Evolutionary conservation across 2,888 invertebrate genomes (phyloP).

Genomic region (Mongoloraphidia duomilia): DNA sequence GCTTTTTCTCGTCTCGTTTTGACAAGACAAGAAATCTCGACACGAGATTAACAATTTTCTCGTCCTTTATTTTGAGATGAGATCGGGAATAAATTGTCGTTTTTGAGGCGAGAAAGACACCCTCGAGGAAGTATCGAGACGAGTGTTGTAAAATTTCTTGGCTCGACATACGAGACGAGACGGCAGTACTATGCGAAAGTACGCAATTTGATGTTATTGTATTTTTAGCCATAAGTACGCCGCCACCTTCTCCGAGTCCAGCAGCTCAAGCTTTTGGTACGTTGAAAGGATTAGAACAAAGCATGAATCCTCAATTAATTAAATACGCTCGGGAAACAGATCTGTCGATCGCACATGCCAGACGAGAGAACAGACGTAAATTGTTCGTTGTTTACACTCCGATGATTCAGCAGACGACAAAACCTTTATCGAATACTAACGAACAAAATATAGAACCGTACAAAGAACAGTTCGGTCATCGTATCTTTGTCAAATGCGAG

Average conservation of each 20-base stretch:
- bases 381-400: conserved; percentile 60
- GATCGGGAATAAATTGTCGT: too few species aligned
- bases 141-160: too few species aligned
- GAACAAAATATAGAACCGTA: conserved; percentile 45
- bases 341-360: conserved; percentile 63
- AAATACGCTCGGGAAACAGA: conserved; percentile 86
- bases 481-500: conserved; percentile 71
- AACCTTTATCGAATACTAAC: conserved; percentile 22
- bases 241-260: conserved; percentile 43
- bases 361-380: conserved; percentile 66
- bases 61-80: too few species aligned
- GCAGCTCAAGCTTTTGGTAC: conserved; percentile 61
- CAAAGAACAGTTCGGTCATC: conserved; percentile 76
- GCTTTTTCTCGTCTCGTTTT: too few species aligned
- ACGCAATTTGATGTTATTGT: conserved; percentile 1
- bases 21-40: too few species aligned
- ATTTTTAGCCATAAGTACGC: conserved; percentile 29
- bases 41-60: too few species aligned
- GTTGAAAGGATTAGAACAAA: conserved; percentile 75
- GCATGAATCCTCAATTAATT: conserved; percentile 82
- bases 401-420: conserved; percentile 33
- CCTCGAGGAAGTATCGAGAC: too few species aligned
- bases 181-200: too few species aligned
- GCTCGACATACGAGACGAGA: too few species aligned
- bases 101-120: too few species aligned